These are phyloP conservation scores for Mellilla xanthometata DNA, from an alignment of 2,888 invertebrate species.

Conservation along the genomic window DNA sequence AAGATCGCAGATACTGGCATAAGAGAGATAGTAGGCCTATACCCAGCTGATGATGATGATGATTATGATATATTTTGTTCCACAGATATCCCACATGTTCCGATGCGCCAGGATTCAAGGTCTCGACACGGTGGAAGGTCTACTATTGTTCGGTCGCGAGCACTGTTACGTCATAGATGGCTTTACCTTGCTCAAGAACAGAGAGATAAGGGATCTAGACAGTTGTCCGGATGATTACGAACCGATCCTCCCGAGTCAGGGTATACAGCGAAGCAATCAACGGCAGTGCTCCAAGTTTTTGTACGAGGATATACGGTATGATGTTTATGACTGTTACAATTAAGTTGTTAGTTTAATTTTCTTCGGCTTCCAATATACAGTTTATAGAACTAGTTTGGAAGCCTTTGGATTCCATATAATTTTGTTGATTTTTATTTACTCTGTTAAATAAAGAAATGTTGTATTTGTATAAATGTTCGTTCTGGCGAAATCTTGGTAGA, in stretches of 20 bases:
- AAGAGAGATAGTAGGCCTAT: too few species aligned
- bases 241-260: constrained; percentile 90
- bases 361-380: too few species aligned
- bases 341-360: too few species aligned
- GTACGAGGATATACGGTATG: constrained; percentile 95
- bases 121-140: constrained; percentile 97
- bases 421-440: too few species aligned
- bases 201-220: constrained; percentile 97
- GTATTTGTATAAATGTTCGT: too few species aligned
- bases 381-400: too few species aligned
- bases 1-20: too few species aligned
- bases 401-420: too few species aligned
- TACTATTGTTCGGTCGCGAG: constrained; percentile 97
- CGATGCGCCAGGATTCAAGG: constrained; percentile 98
- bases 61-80: constrained; percentile 17
- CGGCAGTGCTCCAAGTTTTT: constrained; percentile 96
- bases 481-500: too few species aligned
- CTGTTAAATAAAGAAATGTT: too few species aligned
- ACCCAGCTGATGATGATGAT: too few species aligned
- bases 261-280: constrained; percentile 84
- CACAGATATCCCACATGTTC: constrained; percentile 97
- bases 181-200: constrained; percentile 96
- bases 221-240: constrained; percentile 91
- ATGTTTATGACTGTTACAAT: constrained; percentile 2
- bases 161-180: constrained; percentile 99